Percentiles rank a stretch among this genome's conserved stretches.
These are phyloP conservation scores for Phaedon cochleariae DNA, from an alignment of 2,888 invertebrate genomes.

Conservation along the genomic window DNA sequence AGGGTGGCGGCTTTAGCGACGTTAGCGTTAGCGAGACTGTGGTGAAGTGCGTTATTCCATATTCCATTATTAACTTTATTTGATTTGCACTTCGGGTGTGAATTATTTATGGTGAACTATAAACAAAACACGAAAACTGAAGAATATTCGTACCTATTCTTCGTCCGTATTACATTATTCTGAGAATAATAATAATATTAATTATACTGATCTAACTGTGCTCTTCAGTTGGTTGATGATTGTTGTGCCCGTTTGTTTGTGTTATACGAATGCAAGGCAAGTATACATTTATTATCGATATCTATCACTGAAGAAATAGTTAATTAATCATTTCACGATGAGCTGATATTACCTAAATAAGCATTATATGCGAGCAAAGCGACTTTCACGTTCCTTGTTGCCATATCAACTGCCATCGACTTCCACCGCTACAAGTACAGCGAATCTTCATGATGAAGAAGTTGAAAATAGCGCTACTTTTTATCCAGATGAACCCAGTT, in stretches of 20 bases:
- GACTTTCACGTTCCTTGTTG: not conserved
- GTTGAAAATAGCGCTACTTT: not conserved
- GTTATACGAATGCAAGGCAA: not conserved
- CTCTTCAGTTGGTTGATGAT: not conserved
- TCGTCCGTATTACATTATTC: too few relatives aligned
- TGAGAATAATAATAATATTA: too few relatives aligned
- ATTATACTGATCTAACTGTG: too few relatives aligned
- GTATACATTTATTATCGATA: not conserved
- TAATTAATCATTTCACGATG: not conserved
- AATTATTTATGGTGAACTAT: too few relatives aligned
- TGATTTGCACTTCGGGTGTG: too few relatives aligned
- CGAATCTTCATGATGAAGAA: not conserved
- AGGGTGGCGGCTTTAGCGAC: too few relatives aligned
- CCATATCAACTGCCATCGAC: not conserved
- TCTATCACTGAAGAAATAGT: not conserved
- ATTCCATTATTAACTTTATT: too few relatives aligned
- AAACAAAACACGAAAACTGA: too few relatives aligned
- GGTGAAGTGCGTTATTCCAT: too few relatives aligned
- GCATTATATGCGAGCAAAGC: constrained; percentile 6
- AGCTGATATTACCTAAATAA: too few relatives aligned
- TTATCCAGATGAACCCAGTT: constrained; percentile 1
- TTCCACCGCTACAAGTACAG: not conserved
- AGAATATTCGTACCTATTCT: too few relatives aligned
- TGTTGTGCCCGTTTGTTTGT: not conserved
- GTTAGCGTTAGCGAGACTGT: too few relatives aligned